Conservation (phyloP, 92 coral and sea anemone genomes). For the Bergia sp. region DNA sequence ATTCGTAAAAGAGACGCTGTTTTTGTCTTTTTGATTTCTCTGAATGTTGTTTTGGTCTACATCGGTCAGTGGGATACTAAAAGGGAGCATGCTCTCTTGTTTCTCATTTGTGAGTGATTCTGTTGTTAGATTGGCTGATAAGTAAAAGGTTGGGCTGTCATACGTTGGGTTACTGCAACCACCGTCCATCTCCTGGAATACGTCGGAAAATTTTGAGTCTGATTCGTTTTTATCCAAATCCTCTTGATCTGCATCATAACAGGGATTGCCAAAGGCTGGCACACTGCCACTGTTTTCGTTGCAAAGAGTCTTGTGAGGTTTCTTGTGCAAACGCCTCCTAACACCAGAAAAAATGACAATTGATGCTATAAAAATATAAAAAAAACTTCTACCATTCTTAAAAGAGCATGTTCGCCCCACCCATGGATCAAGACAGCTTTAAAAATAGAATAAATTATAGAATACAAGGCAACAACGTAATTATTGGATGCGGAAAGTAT, state of each 20-base stretch:
- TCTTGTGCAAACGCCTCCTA: background rate
- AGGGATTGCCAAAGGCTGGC: conserved; percentile 12
- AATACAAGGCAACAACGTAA: too few species aligned
- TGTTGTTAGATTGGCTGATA: background rate
- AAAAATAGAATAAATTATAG: too few species aligned
- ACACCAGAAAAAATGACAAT: background rate
- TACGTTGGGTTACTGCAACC: conserved; percentile 8
- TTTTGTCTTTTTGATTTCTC: background rate
- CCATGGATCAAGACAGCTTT: too few species aligned
- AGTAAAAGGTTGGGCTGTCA: background rate
- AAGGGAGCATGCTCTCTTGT: background rate
- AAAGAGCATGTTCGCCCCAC: too few species aligned
- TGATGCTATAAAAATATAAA: background rate
- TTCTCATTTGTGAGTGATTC: background rate
- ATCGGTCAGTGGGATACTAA: conserved; percentile 11
- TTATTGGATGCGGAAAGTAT: too few species aligned
- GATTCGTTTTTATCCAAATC: background rate
- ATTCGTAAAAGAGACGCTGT: background rate
- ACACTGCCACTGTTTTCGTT: background rate
- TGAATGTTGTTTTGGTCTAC: background rate
- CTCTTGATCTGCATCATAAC: background rate
- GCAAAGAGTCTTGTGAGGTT: background rate
- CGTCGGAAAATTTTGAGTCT: background rate
- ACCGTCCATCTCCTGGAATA: conserved; percentile 12
- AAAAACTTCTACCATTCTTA: too few species aligned